Percentiles rank a stretch among this genome's conserved stretches.
These are phyloP conservation scores for Phainopepla nitens DNA, from an alignment of 2,113 vertebrate species.

Conservation along the genomic window DNA sequence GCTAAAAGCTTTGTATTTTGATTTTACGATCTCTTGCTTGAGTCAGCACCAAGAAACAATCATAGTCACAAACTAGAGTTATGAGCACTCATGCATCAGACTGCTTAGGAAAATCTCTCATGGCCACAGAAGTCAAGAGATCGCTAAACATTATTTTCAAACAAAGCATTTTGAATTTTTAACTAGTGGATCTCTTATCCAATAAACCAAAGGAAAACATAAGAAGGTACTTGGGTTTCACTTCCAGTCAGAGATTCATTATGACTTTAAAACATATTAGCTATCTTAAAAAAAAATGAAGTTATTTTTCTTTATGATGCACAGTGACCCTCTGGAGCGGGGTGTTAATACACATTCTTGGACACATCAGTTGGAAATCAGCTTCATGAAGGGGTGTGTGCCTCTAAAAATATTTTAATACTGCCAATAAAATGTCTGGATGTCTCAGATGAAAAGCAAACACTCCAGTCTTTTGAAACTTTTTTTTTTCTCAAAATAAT, in stretches of 20 bases:
- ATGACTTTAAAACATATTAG: background rate
- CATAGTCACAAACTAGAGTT: background rate
- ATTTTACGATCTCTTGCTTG: background rate
- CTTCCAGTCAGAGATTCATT: background rate
- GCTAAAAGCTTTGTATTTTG: background rate
- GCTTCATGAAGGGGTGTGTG: background rate
- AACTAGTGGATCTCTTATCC: background rate
- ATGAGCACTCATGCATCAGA: background rate
- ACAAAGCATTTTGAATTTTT: background rate
- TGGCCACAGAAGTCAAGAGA: background rate
- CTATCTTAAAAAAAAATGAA: background rate
- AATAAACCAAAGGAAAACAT: background rate
- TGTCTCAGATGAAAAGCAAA: conserved; percentile 3
- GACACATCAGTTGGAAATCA: background rate
- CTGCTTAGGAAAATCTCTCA: background rate
- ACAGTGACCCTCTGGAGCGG: background rate
- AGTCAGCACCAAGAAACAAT: background rate
- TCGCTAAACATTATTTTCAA: background rate
- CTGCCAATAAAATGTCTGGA: background rate
- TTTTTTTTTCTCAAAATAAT: conserved; percentile 2
- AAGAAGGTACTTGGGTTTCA: background rate
- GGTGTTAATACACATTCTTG: background rate
- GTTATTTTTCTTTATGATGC: background rate
- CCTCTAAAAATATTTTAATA: conserved; percentile 7
- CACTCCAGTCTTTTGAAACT: background rate